These are phyloP conservation scores for Incurvaria masculella DNA, from an alignment of 2,888 invertebrate species.

Conservation along the genomic window DNA sequence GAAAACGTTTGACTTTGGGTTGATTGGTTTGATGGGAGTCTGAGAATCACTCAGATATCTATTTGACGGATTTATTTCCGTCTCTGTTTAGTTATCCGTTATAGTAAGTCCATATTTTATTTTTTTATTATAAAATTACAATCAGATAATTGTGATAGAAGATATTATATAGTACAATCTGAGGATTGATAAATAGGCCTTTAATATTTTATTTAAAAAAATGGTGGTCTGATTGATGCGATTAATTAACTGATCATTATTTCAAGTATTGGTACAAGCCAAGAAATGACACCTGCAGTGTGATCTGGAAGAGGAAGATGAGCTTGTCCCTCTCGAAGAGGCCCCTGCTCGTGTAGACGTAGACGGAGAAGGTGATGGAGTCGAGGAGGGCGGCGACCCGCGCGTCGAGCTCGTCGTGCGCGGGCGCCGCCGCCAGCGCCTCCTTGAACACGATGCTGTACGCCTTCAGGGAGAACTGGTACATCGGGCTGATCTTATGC, in stretches of 20 bases:
- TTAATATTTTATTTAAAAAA: too few species aligned
- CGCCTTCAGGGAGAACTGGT: slow-evolving; percentile 93
- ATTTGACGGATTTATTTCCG: too few species aligned
- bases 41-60: too few species aligned
- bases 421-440: slow-evolving; percentile 68
- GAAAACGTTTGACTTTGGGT: too few species aligned
- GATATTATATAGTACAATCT: too few species aligned
- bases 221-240: too few species aligned
- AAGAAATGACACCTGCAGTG: slow-evolving; percentile 64
- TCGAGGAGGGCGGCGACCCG: slow-evolving; percentile 79
- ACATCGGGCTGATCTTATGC: slow-evolving; percentile 90
- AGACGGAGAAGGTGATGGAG: slow-evolving; percentile 83
- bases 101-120: too few species aligned
- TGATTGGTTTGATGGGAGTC: too few species aligned
- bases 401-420: slow-evolving; percentile 65
- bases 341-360: slow-evolving; percentile 84
- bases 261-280: neutral
- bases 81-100: too few species aligned
- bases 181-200: too few species aligned
- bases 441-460: slow-evolving; percentile 90
- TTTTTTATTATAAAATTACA: too few species aligned
- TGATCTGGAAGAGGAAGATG: slow-evolving; percentile 85
- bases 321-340: slow-evolving; percentile 91
- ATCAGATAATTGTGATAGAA: too few species aligned
- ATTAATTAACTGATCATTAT: neutral